Evolutionary conservation across 2,797 vertebrate genomes (phyloP), one percentile per base, ranked within the genome.

Genomic region (Anguilla marmorata): DNA sequence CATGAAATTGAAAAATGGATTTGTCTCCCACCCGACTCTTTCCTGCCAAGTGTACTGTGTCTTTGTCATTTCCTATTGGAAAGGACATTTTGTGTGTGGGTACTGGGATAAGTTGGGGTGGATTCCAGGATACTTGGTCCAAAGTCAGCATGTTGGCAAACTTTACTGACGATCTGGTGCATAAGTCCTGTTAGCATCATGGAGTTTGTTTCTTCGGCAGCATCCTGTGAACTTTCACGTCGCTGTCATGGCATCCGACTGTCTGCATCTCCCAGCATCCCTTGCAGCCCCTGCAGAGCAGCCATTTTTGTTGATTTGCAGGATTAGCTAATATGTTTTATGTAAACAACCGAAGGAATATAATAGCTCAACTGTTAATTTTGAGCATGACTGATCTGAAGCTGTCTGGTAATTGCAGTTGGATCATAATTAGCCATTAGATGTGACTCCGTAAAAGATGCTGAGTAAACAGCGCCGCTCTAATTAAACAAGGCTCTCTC

Each of bases 401-500:
- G 86, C 84, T 85, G 84, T 58, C 87, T 24, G 50, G 27, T 85
- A 89, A 79, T 84, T 41, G 83, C 63, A 83, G 48, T 52, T 83
- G 80, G 82, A 88, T 89, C 66, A 41, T 89, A 86, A 87, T 89
- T 89, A 86, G 86, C 86, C 72, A 87, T 90, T 86, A 89, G 91
- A 52, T 74, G 69, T 88, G 88, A 88, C 84, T 90, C 85, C 88
- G 88, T 84, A 86, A 88, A 90, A 92, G 91, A 89, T 91, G 91
- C 92, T 92, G 92, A 92, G 90, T 89, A 90, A 92, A 92, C 90
- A 89, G 63, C n/a, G 85, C 50, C 72, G 79, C 45, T 87, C 90
- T 91, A 92, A 92, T 93, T 91, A 92, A 93, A 91, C 85, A 60
- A 24, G 83, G 85, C 83, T 87, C 66, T 89, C 89, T 89, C 88